Evolutionary conservation across 2,888 invertebrate species (phyloP).

Genomic region (Amblyjoppa proteus): DNA sequence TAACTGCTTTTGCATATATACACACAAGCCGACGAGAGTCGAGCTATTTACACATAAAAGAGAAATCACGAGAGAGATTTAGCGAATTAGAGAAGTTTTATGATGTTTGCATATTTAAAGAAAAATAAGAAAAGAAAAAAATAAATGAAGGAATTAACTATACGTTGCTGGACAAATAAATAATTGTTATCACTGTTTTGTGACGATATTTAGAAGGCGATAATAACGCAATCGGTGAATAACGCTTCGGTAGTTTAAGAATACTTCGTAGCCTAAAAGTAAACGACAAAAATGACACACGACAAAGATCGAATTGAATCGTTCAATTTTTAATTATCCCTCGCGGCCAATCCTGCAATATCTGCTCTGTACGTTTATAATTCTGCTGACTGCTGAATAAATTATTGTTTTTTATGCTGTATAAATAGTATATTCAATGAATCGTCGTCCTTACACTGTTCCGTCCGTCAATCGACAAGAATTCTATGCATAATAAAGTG

Average conservation of each 20-base stretch:
- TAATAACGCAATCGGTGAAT: slow-evolving; percentile 42
- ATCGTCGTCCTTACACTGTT: slow-evolving; percentile 50
- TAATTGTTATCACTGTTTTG: slow-evolving; percentile 66
- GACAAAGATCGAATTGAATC: slow-evolving; percentile 46
- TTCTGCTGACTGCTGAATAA: slow-evolving; percentile 82
- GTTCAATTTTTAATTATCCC: slow-evolving; percentile 64
- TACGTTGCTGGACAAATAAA: slow-evolving; percentile 67
- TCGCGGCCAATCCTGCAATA: slow-evolving; percentile 52
- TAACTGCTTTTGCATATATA: slow-evolving; percentile 33
- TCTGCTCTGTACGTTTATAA: slow-evolving; percentile 78
- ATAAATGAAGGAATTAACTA: slow-evolving; percentile 24
- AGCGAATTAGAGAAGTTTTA: slow-evolving; percentile 64
- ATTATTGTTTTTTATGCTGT: slow-evolving; percentile 84
- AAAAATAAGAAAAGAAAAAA: slow-evolving; percentile 3
- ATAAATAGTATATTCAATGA: slow-evolving; percentile 62
- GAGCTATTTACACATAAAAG: slow-evolving; percentile 45
- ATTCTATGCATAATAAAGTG: neutral
- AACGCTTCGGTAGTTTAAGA: slow-evolving; percentile 61
- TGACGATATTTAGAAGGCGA: slow-evolving; percentile 56
- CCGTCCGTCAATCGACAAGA: slow-evolving; percentile 6
- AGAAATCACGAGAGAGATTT: slow-evolving; percentile 13
- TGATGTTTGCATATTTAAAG: slow-evolving; percentile 66
- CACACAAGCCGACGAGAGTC: slow-evolving; percentile 17
- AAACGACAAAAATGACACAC: slow-evolving; percentile 11
- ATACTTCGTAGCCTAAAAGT: slow-evolving; percentile 38